Base-by-base conservation (phyloP, 1,140 invertebrate species). In the Grapholita molesta region DNA sequence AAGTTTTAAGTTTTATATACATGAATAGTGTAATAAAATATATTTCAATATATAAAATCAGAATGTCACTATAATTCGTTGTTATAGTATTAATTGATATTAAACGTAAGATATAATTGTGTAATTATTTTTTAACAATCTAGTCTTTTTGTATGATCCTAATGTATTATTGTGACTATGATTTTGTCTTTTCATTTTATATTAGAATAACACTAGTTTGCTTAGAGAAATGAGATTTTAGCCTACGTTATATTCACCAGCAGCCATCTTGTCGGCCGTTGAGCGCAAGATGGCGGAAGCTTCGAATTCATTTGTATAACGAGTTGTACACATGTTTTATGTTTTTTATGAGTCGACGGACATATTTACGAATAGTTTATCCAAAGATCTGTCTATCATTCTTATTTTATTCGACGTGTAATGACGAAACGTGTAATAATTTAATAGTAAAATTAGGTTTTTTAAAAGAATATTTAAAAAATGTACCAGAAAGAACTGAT, bases 81-180 rank as follows among this genome's bases (percentile, higher is more conserved):
- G 78, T 76, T 72, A 65, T 72, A 38, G 30, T 35, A 38, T 38
- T 35, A 65, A 71, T 75, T 69, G 69, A 70, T 70, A 74, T 70
- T 75, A 68, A 68, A 32, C 68, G 11, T 76, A 78, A 78, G 76
- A 65, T 71, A 68, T 74, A 73, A 69, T 72, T 64, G 66, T 69
- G 3, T 64, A 67, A 73, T 75, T 75, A 55, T 79, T 72, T 77
- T 80, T 85, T 85, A 83, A 85, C 77, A 74, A 77, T 85, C 83
- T 85, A 85, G 83, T 85, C 83, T 83, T 83, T 79, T 83, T 84
- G 77, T 76, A 78, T 75, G 79, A 83, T 74, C 75, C 72, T 78
- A 78, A 76, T 75, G 74, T 76, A 79, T 75, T 74, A 74, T 74
- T 53, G 77, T 69, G 72, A 77, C 69, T 67, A 70, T 35, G 35